Base-by-base conservation (phyloP, 35 echinoderm and acorn worm genomes). In the Nesometra sesokonis region DNA sequence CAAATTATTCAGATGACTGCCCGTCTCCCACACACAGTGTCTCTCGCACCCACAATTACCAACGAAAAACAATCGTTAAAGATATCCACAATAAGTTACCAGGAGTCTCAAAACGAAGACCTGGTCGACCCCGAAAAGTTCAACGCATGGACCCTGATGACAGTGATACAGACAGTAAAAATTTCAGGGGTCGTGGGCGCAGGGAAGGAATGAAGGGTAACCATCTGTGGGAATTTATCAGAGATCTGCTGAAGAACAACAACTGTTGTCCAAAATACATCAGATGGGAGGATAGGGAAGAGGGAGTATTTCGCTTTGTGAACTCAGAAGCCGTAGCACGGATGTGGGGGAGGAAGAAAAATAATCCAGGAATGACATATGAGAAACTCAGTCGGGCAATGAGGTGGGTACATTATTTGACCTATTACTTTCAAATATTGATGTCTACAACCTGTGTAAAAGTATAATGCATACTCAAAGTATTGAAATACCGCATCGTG, bases 371-470 rank as follows among this genome's bases (percentile, higher is more conserved):
- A 39, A 99, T 99, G 96, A 99, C 93, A 15, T 99, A 99, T 32
- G 96, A 99, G 37, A 99, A 99, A 84, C 92, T 99, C 19, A 99
- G 96, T 79, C 87, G 96, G 33, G 96, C 96, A 29, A 99, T 99
- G 96, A 99, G 96, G 94, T 97, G 57, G 80, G 57, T 83, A 43
- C 38, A 7, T 43, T 43, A 43, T 43, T 43, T 43, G 4, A 43
- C 15, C 15, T 15, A 43, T n/a, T n/a, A n/a, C n/a, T n/a, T n/a
- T n/a, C n/a, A n/a, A n/a, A n/a, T n/a, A n/a, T n/a, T n/a, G n/a
- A n/a, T n/a, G n/a, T n/a, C n/a, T n/a, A n/a, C n/a, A n/a, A n/a
- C n/a, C n/a, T n/a, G n/a, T n/a, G n/a, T n/a, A n/a, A n/a, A n/a
- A n/a, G n/a, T n/a, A n/a, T n/a, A n/a, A n/a, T n/a, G n/a, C n/a